Conservation (phyloP, 2,113 vertebrate genomes). For the Phylloscopus trochilus region DNA sequence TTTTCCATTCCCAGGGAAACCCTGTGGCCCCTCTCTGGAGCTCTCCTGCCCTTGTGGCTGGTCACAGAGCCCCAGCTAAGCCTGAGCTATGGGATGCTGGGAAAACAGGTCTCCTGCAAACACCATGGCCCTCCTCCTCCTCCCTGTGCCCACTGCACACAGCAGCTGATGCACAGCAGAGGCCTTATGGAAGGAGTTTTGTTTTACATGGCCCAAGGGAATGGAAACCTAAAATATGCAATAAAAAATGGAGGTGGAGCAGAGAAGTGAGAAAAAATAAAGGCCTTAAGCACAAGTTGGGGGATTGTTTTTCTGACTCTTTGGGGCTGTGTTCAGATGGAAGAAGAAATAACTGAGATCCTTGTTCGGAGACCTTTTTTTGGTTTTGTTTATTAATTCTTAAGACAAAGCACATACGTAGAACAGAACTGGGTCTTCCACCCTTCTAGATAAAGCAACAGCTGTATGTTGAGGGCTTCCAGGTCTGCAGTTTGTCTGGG, state of each 20-base stretch:
- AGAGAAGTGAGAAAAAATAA: not conserved
- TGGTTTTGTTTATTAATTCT: not conserved
- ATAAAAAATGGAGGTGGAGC: not conserved
- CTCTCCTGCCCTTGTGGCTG: not conserved
- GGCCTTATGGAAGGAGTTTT: not conserved
- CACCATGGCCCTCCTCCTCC: not conserved
- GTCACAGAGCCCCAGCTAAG: not conserved
- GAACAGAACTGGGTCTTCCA: not conserved
- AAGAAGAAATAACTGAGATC: not conserved
- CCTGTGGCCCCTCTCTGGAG: not conserved
- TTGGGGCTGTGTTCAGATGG: not conserved
- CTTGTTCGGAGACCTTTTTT: not conserved
- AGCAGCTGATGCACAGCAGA: not conserved
- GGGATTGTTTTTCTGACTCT: not conserved
- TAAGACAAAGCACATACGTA: not conserved
- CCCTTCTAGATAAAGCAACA: not conserved
- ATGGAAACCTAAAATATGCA: not conserved
- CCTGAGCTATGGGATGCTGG: not conserved
- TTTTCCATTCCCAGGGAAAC: not conserved
- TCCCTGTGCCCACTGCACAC: rapidly evolving
- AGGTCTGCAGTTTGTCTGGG: not conserved
- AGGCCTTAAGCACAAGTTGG: not conserved
- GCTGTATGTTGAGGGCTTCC: not conserved
- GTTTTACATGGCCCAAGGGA: not conserved
- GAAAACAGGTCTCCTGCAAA: not conserved